Evolutionary conservation across 2,797 vertebrate species (phyloP), one percentile per base, ranked within the genome.

Genomic region (Cirrhinus mrigala): DNA sequence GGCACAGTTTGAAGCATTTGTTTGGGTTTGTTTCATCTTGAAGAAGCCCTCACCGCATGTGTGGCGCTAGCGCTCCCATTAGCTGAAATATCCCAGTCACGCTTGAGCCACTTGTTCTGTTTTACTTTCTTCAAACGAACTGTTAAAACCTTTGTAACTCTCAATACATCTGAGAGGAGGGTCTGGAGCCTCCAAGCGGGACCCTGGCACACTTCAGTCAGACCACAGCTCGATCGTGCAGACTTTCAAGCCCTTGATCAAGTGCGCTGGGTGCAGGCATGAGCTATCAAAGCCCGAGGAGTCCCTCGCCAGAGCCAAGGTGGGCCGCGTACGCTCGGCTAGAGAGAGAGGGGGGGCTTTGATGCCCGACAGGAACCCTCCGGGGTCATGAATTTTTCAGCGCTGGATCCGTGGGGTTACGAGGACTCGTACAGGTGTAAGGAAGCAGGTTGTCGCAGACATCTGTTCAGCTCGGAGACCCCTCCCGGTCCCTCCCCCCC

Each of bases 321-420:
- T 69, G 86, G 87, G 82, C 64, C 44, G 62, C 48, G 60, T 82
- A 74, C 69, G 52, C 79, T 70, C 66, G 1, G 29, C 10, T 70
- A 22, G 82, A 48, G 60, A 70, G 87, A 90, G 82, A 46, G 0
- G 73, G 71, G 18, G 18, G 80, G 91, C 95, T 97, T 96, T 96
- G 95, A 96, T 94, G 92, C 93, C 5, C 85, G 94, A 94, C 88
- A 91, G 94, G 89, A 92, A 93, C 89, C 93, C 96, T 94, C 94
- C 2, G 0, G 96, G 95, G 96, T 95, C 94, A 96, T 97, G 91
- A 93, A 97, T 97, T 91, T 96, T 97, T 96, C 94, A 96, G 92
- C 86, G 52, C 46, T 37, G 79, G 68, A 69, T 93, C 77, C 92
- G 76, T 66, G 50, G 92, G 95, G 95, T 93, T 90, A 91, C 93